Percentiles rank a stretch among this genome's conserved stretches.
phyloP scores from a whole-genome alignment of 2,113 vertebrate genomes.

The Numenius arquata region DNA sequence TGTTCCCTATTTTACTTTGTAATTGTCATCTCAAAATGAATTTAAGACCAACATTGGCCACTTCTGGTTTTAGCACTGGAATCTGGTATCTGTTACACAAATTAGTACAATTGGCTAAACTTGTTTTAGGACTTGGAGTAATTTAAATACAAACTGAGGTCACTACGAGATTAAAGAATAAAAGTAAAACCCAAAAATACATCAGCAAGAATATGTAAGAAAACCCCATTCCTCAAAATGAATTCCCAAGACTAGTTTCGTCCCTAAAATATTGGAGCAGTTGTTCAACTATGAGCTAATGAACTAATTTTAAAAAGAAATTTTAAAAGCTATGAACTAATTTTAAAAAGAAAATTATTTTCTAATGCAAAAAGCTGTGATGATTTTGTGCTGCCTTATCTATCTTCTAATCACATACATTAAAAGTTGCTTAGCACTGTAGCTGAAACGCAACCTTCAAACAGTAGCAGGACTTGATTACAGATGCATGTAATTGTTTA shows the following conservation, averaged over 20 bases:
- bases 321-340: too few species aligned
- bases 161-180: neutral
- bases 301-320: too few species aligned
- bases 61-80: neutral
- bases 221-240: neutral
- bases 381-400: neutral
- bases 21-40: neutral
- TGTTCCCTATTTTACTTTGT: neutral
- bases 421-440: neutral
- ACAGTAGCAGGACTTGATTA: neutral
- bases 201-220: neutral
- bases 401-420: neutral
- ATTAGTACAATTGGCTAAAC: neutral
- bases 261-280: neutral
- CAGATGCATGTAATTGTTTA: neutral
- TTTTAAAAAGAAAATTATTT: neutral
- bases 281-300: neutral
- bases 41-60: neutral
- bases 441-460: neutral
- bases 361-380: neutral
- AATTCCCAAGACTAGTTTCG: neutral
- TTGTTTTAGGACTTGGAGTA: neutral
- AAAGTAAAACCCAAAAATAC: too few species aligned
- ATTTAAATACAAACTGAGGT: neutral
- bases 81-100: neutral